Evolutionary conservation across 2,113 vertebrate genomes (phyloP).

Genomic region (Empidonax alnorum): DNA sequence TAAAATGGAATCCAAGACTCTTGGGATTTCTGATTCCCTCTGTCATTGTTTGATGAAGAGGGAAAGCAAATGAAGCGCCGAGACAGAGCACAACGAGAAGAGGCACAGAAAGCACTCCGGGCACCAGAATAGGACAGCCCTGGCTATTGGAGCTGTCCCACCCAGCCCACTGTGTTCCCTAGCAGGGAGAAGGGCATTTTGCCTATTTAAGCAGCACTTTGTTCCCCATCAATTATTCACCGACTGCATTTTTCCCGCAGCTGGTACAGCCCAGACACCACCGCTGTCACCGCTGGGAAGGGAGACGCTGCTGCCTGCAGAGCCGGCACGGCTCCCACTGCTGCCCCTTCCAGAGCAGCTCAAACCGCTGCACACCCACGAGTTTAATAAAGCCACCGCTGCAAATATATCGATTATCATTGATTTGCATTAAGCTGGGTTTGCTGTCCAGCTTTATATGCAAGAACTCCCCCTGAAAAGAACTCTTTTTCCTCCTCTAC

Average conservation of each 20-base stretch:
- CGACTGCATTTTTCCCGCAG: neutral
- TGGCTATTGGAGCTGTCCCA: fast-evolving
- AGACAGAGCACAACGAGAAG: fast-evolving
- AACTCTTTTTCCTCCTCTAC: neutral
- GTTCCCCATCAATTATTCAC: neutral
- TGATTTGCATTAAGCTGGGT: no score
- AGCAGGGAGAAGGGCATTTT: neutral
- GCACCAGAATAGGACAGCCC: neutral
- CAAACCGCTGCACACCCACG: fast-evolving
- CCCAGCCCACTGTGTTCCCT: fast-evolving
- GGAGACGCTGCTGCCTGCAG: neutral
- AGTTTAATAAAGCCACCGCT: fast-evolving
- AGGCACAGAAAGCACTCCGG: fast-evolving
- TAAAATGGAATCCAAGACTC: neutral
- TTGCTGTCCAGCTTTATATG: fast-evolving
- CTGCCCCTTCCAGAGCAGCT: neutral
- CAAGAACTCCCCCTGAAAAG: neutral
- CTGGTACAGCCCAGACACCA: neutral
- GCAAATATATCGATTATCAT: fast-evolving
- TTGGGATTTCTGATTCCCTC: neutral
- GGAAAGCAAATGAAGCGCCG: fast-evolving
- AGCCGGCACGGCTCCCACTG: fast-evolving
- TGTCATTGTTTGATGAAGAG: neutral
- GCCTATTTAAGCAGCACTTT: neutral
- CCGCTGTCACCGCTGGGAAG: fast-evolving